phyloP scores from a whole-genome alignment of 2,888 invertebrate genomes.

The Metalampra italica region DNA sequence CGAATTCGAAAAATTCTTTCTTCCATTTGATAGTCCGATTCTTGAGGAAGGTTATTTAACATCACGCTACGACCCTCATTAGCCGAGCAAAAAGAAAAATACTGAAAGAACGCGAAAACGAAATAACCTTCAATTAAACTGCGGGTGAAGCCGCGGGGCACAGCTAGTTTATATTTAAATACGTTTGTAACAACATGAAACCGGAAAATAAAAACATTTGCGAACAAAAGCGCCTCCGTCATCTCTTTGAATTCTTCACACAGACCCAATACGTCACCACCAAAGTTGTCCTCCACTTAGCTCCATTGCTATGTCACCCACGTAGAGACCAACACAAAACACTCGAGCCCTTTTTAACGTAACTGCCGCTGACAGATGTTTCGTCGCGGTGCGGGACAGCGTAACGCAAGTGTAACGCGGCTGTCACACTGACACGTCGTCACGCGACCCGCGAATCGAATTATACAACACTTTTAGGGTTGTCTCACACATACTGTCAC shows the following conservation, averaged over 20 bases:
- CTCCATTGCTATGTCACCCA: neutral
- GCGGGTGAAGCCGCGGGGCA: too few species aligned
- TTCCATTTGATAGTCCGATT: too few species aligned
- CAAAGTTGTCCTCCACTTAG: neutral
- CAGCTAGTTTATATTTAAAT: too few species aligned
- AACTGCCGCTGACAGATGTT: constrained; percentile 27
- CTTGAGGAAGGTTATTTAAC: too few species aligned
- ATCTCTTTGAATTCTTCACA: neutral
- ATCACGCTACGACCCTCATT: too few species aligned
- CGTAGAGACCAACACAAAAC: neutral
- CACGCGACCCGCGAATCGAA: constrained; percentile 1
- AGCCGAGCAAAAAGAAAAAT: too few species aligned
- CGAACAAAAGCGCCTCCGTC: neutral
- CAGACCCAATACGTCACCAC: too few species aligned
- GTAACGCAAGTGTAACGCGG: constrained; percentile 1
- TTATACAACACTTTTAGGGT: neutral
- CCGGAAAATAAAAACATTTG: too few species aligned
- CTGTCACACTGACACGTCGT: constrained; percentile 3
- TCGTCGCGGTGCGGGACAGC: constrained; percentile 14
- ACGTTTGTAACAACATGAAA: too few species aligned
- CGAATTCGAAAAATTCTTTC: too few species aligned
- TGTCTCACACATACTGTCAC: neutral
- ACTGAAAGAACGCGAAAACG: too few species aligned
- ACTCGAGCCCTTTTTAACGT: constrained; percentile 22
- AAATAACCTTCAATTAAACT: too few species aligned